Base-by-base conservation (phyloP, 1,140 invertebrate species). In the Frieseomelitta varia region DNA sequence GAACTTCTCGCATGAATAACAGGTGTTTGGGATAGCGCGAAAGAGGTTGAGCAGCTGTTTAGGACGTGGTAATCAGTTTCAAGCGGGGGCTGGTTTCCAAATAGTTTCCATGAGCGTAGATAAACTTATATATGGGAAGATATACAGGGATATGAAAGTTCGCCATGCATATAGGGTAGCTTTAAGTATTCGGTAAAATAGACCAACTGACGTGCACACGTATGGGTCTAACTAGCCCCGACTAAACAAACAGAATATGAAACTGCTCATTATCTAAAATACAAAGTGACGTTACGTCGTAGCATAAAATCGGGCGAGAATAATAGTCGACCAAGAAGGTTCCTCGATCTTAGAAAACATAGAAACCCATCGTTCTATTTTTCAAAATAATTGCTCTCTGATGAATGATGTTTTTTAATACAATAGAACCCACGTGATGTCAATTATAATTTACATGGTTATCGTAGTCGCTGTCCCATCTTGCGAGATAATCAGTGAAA, bases 41-140 rank as follows among this genome's bases (percentile, higher is more conserved):
- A 76, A 76, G 74, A 61, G 74, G 55, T 61, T n/a, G 34, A 76
- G 6, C 74, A 61, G 34, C 21, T 76, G 24, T 61, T 39, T 47
- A 47, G 56, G 24, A 77, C 47, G 24, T 63, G 34, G 61, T 77
- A 77, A 77, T 77, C 56, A 77, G 58, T 47, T 47, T 63, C 14
- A 6, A 24, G 56, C 12, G 21, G 2, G 39, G 39, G 21, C 8
- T 47, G 39, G 74, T 51, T 27, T 47, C 39, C n/a, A 47, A 47
- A 63, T 63, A 17, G 39, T 63, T 63, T 47, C 56, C 58, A 61
- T 14, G 34, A 61, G 27, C 56, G 56, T 27, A 47, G 24, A n/a
- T 63, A 51, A 76, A 47, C 12, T 63, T 76, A n/a, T 17, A 65
- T n/a, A n/a, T 39, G 24, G 15, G 34, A 75, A 75, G 73, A 75